Evolutionary conservation across 1,140 invertebrate genomes (phyloP), one percentile per base, ranked within the genome.

Genomic region (Artemia franciscana): DNA sequence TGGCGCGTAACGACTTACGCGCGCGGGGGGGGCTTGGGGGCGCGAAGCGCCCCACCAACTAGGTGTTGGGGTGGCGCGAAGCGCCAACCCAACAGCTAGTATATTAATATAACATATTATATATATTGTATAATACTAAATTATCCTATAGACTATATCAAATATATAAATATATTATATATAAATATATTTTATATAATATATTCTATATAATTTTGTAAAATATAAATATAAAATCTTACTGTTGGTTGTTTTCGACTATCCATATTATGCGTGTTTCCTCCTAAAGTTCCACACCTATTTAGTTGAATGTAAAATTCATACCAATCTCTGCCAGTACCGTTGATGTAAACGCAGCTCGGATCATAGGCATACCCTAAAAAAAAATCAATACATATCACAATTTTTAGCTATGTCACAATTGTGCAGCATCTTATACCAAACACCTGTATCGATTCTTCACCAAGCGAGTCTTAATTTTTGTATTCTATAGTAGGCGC

Each of bases 291-390:
- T 63, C 90, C 89, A 70, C 90, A 93, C 65, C 89, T 79, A 75
- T 93, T 92, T 5, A 92, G 75, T 70, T 91, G 85, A 66, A 93
- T 92, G 70, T 85, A 89, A 73, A 92, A 93, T 74, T 92, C 88
- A 73, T 92, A 92, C 71, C 88, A 86, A 71, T 89, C 86, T 39
- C 86, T 73, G 7, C 90, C 90, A 0, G 88, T 89, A 0, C 89
- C 89, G 74, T 92, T 93, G 63, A 93, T 86, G 73, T 92, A 94
- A 78, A 94, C 89, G 70, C 90, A 94, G 70, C 91, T 88, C 0
- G 86, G 84, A 72, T 93, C 89, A 69, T 92, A 91, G 0, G 89
- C 88, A 74, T 92, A 94, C 59, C 89, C 89, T 86, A 72, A 64
- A 28, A 60, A 23, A 0, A 25, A 15, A 57, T 61, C 24, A 58